Base-by-base conservation (phyloP, 92 coral and sea anemone genomes). In the Palythoa caribaeorum region DNA sequence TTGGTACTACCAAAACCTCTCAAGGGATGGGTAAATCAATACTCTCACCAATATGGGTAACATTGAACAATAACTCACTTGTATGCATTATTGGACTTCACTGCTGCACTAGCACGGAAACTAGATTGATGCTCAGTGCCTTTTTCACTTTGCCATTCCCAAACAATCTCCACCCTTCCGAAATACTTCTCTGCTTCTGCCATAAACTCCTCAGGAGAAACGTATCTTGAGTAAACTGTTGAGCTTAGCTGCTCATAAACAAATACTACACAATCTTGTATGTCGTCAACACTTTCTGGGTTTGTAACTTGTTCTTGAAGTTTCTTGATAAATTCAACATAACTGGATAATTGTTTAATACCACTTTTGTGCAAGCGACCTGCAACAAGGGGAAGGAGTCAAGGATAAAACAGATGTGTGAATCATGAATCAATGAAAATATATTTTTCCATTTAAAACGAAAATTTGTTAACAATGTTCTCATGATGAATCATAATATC, bases 281-380 rank as follows among this genome's bases (percentile, higher is more conserved):
- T 87, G 88, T 92, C 91, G 52, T 88, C 92, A 16, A 78, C 75
- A 54, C 90, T 88, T n/a, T 89, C 93, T 40, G 84, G 84, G 28
- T 83, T 71, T 62, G 76, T 84, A 6, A 83, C 87, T 68, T 84
- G 87, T 12, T 88, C 83, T 50, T 90, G 83, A 19, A 92, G 93
- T 51, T 73, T 85, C 76, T 83, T 80, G 35, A 90, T 88, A 89
- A 94, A 94, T 10, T 85, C 90, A 28, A 93, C 77, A 71, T 90
- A 94, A 73, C 88, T 88, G 77, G 87, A 76, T 6, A 94, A 89
- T 70, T 94, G 97, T 60, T 90, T 89, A 19, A 90, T 53, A 11
- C 97, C 97, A 76, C 94, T 80, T 78, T 89, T 94, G 87, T 92
- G 95, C 77, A 94, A 88, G 79, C 72, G 92, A 62, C 97, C 97